Conservation (phyloP, 1,140 invertebrate species). For the Drosophila kohkoa region DNA sequence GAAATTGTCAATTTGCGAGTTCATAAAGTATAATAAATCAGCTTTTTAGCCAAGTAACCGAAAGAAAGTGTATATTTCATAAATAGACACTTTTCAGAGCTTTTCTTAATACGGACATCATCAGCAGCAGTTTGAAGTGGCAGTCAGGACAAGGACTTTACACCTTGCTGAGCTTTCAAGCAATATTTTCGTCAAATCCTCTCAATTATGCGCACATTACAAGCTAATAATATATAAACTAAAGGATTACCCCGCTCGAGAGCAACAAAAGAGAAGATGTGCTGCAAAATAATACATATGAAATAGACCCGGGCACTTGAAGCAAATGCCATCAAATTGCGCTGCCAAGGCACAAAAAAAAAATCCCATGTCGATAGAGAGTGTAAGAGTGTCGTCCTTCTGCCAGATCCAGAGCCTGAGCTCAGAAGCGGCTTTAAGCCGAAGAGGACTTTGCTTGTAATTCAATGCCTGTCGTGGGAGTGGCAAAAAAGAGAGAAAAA, state of each 20-base stretch:
- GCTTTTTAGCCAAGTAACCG: background rate
- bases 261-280: conserved; percentile 31
- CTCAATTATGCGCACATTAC: conserved; percentile 77
- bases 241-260: conserved; percentile 64
- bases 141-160: conserved; percentile 33
- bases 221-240: conserved; percentile 81
- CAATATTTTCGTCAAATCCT: conserved; percentile 46
- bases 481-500: conserved; percentile 40
- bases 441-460: conserved; percentile 61
- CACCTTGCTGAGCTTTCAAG: conserved; percentile 32
- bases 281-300: conserved; percentile 55
- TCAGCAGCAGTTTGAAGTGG: conserved; percentile 40
- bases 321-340: conserved; percentile 74
- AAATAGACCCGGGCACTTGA: conserved; percentile 59
- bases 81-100: background rate
- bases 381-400: conserved; percentile 1
- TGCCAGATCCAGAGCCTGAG: background rate
- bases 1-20: conserved; percentile 18
- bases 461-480: conserved; percentile 58
- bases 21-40: conserved; percentile 20
- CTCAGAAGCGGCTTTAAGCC: conserved; percentile 62
- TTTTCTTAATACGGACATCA: conserved; percentile 1
- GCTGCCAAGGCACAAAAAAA: conserved; percentile 53
- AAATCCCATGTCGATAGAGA: conserved; percentile 17
- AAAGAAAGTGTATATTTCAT: background rate